phyloP scores from a whole-genome alignment of 2,113 vertebrate species.

The Corydoras sp. region DNA sequence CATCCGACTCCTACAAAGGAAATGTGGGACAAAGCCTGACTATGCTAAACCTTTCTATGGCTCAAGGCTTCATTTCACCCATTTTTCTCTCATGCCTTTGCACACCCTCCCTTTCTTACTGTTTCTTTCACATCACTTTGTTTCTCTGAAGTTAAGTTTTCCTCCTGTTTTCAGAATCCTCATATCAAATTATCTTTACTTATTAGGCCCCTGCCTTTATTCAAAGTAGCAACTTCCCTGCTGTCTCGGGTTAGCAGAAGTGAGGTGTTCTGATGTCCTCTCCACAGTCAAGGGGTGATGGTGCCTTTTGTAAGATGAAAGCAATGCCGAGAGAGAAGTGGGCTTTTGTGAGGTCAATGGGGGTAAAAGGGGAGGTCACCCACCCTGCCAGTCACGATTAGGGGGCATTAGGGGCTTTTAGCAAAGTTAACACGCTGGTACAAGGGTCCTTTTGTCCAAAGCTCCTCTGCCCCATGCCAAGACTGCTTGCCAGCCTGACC shows the following conservation, averaged over 20 bases:
- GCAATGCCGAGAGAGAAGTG: slow-evolving; percentile 42
- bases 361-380: slow-evolving; percentile 54
- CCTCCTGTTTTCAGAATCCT: slow-evolving; percentile 3
- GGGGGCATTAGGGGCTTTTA: slow-evolving; percentile 56
- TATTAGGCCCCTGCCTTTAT: slow-evolving; percentile 1
- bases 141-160: not conserved
- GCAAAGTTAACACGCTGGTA: slow-evolving; percentile 62
- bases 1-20: slow-evolving; percentile 41
- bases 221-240: not conserved
- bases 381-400: slow-evolving; percentile 73
- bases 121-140: not conserved
- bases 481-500: slow-evolving; percentile 37
- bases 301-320: slow-evolving; percentile 60
- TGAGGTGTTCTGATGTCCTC: slow-evolving; percentile 24
- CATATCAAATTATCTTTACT: not conserved
- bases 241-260: slow-evolving; percentile 19
- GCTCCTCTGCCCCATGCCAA: slow-evolving; percentile 52
- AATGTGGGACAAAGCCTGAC: slow-evolving; percentile 42
- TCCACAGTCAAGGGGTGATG: slow-evolving; percentile 35
- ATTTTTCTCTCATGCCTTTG: slow-evolving; percentile 7
- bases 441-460: slow-evolving; percentile 63
- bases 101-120: slow-evolving; percentile 3
- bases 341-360: slow-evolving; percentile 44
- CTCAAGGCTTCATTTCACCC: slow-evolving; percentile 35
- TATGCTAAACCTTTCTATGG: slow-evolving; percentile 40